phyloP scores from a whole-genome alignment of 2,888 invertebrate genomes.

The Andrena chrysosceles region DNA sequence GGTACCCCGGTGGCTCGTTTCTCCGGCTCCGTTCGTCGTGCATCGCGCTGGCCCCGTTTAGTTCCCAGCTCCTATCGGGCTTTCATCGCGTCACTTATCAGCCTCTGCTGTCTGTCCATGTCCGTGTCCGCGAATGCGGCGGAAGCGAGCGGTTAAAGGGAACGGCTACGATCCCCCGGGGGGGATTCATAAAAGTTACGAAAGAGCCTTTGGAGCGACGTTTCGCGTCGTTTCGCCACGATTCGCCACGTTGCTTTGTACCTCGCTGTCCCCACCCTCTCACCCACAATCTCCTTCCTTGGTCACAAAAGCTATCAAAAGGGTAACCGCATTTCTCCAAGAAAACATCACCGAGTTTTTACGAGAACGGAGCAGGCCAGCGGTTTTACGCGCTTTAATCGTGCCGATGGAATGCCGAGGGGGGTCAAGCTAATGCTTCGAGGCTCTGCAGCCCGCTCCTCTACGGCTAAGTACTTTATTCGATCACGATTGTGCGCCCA shows the following conservation, averaged over 20 bases:
- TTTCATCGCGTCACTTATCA: conserved; percentile 58
- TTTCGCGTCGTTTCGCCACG: conserved; percentile 9
- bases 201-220: conserved; percentile 21
- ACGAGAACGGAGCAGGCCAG: neutral
- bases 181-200: conserved; percentile 34
- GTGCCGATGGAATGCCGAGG: conserved; percentile 26
- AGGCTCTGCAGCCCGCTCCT: neutral
- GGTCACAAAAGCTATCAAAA: conserved; percentile 7
- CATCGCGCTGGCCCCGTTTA: conserved; percentile 53
- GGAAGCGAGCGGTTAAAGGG: conserved; percentile 44
- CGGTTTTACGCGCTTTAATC: conserved; percentile 21
- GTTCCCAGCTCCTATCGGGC: conserved; percentile 38
- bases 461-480: too few species aligned
- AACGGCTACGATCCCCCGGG: conserved; percentile 19
- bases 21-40: neutral
- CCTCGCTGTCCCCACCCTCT: neutral
- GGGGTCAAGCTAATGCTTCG: conserved; percentile 7
- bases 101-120: conserved; percentile 28
- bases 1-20: neutral
- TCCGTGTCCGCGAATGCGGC: conserved; percentile 40
- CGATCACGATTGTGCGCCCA: neutral
- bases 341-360: conserved; percentile 5
- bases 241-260: conserved; percentile 27
- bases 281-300: neutral
- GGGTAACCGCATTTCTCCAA: conserved; percentile 1